Percentiles rank a stretch among this genome's conserved stretches.
phyloP scores from a whole-genome alignment of 2,797 vertebrate genomes.

The Botia almorhae region DNA sequence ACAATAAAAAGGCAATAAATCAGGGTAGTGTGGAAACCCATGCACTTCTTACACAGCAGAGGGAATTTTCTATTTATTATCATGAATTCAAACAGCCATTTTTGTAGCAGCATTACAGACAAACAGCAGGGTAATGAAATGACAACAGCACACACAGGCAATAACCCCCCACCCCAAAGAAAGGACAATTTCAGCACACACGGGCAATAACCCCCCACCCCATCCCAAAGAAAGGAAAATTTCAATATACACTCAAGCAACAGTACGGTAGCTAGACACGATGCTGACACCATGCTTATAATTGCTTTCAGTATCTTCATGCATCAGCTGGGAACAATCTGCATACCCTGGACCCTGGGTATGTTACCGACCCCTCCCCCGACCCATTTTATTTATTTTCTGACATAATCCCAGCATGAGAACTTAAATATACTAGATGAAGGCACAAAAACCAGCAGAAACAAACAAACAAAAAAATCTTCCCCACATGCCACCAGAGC shows the following conservation, averaged over 20 bases:
- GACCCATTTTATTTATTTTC: conserved; percentile 60
- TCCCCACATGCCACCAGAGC: conserved; percentile 44
- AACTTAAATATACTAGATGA: conserved; percentile 71
- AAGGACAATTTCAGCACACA: conserved; percentile 23
- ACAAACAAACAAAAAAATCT: conserved; percentile 7
- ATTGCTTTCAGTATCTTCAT: conserved; percentile 72
- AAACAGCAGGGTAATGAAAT: conserved; percentile 52
- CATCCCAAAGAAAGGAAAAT: conserved; percentile 22
- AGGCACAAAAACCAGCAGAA: conserved; percentile 59
- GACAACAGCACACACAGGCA: conserved; percentile 49
- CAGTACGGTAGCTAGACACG: conserved; percentile 62
- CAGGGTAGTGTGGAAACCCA: conserved; percentile 8
- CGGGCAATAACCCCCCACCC: no score
- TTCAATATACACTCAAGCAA: conserved; percentile 60
- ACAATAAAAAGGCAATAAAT: conserved; percentile 33
- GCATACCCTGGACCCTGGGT: conserved; percentile 41
- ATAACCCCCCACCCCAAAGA: no score
- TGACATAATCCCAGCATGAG: conserved; percentile 64
- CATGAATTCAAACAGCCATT: conserved; percentile 24
- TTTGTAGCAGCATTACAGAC: conserved; percentile 21
- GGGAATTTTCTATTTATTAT: conserved; percentile 55
- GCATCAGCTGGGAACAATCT: conserved; percentile 70
- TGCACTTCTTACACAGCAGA: conserved; percentile 23
- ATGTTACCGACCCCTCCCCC: conserved; percentile 54
- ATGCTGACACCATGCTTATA: conserved; percentile 68